Evolutionary conservation across 2,797 vertebrate genomes (phyloP).

Genomic region (Parauchenoglanis punctatus): DNA sequence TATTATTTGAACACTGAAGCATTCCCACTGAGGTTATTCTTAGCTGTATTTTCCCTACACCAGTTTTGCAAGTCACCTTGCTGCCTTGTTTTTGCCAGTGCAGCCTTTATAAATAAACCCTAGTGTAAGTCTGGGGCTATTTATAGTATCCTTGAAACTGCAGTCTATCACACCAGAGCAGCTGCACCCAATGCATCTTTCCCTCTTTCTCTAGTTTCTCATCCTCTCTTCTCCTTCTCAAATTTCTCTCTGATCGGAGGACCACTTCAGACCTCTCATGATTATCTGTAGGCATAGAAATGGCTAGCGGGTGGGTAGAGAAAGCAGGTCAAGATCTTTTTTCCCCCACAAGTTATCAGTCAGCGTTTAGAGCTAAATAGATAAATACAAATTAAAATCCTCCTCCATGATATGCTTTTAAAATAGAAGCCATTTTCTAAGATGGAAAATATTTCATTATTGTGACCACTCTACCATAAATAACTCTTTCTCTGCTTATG

Average conservation of each 20-base stretch:
- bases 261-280: constrained; percentile 13
- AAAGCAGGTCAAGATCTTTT: background rate
- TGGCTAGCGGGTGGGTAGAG: background rate
- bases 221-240: constrained; percentile 15
- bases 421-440: background rate
- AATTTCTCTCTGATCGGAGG: constrained; percentile 25
- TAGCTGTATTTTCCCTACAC: constrained; percentile 3
- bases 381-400: background rate
- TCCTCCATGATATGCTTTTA: background rate
- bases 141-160: constrained; percentile 60
- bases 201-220: background rate
- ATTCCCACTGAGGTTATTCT: background rate
- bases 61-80: constrained; percentile 59
- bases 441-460: constrained; percentile 1
- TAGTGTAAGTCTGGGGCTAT: constrained; percentile 58
- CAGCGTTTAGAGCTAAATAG: background rate
- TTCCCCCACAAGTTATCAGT: background rate
- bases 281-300: background rate
- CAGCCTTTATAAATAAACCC: constrained; percentile 62
- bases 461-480: constrained; percentile 13
- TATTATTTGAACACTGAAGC: background rate
- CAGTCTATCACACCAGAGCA: constrained; percentile 56
- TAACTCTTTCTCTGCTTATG: background rate
- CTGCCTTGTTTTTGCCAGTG: constrained; percentile 44
- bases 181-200: constrained; percentile 46